Evolutionary conservation across 2,888 invertebrate genomes (phyloP).

Genomic region (Orchesellides sinensis): DNA sequence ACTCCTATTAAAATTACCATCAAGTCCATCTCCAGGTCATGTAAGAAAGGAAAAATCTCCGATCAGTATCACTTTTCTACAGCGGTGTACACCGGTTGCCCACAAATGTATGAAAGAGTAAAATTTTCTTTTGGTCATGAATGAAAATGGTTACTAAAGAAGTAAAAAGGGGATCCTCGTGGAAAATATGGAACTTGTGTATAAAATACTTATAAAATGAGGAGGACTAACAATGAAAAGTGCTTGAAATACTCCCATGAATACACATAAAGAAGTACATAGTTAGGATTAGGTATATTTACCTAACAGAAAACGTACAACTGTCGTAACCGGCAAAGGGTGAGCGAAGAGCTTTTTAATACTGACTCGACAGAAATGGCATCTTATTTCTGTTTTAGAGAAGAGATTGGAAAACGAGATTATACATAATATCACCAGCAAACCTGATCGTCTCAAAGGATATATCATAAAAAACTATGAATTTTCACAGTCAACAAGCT

Average conservation of each 20-base stretch:
- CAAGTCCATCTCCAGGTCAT: neutral
- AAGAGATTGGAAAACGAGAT: constrained; percentile 28
- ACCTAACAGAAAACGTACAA: too few species aligned
- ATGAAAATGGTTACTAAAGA: constrained; percentile 37
- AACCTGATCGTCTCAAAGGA: neutral
- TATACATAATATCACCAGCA: too few species aligned
- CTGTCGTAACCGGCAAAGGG: too few species aligned
- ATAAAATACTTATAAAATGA: neutral
- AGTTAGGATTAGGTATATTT: too few species aligned
- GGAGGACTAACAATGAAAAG: neutral
- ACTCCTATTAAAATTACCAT: neutral
- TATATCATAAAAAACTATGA: neutral
- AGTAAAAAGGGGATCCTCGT: neutral
- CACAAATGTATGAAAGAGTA: constrained; percentile 7
- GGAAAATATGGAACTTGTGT: neutral
- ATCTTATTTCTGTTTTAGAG: too few species aligned
- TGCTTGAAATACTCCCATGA: too few species aligned
- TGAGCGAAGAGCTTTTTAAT: too few species aligned
- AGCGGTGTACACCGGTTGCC: neutral
- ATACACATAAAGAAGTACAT: too few species aligned
- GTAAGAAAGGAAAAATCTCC: neutral
- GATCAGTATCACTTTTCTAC: neutral
- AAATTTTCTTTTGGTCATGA: constrained; percentile 17
- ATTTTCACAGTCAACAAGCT: too few species aligned
- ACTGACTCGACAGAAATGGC: too few species aligned